Percentiles rank a stretch among this genome's conserved stretches.
phyloP scores from a whole-genome alignment of 2,888 invertebrate genomes.

The Molanna angustata region DNA sequence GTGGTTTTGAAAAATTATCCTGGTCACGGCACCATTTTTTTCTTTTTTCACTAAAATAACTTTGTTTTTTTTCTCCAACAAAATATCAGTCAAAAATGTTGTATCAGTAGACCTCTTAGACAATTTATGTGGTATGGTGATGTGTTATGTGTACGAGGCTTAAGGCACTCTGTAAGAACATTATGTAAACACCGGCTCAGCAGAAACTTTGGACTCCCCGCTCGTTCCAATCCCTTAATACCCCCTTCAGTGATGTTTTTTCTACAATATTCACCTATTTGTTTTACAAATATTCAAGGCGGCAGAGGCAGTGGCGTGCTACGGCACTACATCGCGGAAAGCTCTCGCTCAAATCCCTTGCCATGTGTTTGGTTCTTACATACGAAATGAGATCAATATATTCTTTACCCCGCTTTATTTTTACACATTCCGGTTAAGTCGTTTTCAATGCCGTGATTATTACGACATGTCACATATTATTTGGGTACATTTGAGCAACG shows the following conservation, averaged over 20 bases:
- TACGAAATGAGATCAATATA: not conserved
- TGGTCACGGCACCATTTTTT: no score
- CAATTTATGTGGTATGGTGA: conserved; percentile 29
- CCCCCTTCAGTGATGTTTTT: conserved; percentile 9
- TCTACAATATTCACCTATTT: conserved; percentile 7
- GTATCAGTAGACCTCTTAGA: no score
- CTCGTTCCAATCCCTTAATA: conserved; percentile 10
- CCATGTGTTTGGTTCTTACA: not conserved
- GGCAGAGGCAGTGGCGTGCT: not conserved
- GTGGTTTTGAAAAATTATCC: no score
- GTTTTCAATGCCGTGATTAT: no score
- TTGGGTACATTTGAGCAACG: no score
- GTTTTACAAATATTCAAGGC: conserved; percentile 6
- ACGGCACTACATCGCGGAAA: no score
- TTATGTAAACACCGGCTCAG: conserved; percentile 29
- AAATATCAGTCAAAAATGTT: no score
- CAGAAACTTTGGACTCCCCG: conserved; percentile 13
- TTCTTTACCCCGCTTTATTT: no score
- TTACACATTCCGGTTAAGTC: no score
- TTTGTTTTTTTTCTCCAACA: no score
- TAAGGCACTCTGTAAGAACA: conserved; percentile 24
- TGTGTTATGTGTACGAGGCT: conserved; percentile 11
- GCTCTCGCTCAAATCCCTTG: not conserved
- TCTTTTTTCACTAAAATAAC: no score
- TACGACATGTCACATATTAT: no score